phyloP scores from a whole-genome alignment of 2,797 vertebrate species.

The Phylloscopus collybita region DNA sequence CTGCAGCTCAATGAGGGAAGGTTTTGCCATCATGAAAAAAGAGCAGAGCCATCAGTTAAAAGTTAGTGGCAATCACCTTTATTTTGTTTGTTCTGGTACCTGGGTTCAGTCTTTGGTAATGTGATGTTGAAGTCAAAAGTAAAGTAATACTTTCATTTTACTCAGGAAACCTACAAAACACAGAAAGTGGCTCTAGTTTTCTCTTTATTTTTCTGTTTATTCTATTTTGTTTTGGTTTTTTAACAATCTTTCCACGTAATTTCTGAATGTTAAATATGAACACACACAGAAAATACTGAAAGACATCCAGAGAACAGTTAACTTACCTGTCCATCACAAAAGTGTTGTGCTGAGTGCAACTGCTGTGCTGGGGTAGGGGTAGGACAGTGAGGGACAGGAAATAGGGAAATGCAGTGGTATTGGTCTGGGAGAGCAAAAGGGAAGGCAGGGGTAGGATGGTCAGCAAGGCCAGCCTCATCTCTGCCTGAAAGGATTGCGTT shows the following conservation, averaged over 20 bases:
- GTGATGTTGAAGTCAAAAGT: neutral
- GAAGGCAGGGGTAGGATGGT: neutral
- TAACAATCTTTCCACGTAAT: neutral
- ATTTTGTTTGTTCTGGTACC: neutral
- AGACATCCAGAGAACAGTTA: neutral
- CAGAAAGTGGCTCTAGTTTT: neutral
- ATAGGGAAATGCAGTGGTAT: too few species aligned
- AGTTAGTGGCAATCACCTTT: neutral
- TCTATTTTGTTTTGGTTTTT: neutral
- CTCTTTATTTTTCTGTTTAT: neutral
- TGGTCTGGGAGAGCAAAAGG: neutral
- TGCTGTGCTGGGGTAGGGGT: neutral
- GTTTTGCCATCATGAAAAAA: neutral
- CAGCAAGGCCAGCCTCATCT: neutral
- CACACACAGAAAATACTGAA: neutral
- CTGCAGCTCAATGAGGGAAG: neutral
- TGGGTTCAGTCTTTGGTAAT: neutral
- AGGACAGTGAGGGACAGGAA: too few species aligned
- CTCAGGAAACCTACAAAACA: neutral
- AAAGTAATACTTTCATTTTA: neutral
- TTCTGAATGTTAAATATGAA: neutral
- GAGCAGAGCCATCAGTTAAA: neutral
- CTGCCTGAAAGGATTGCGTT: accelerated
- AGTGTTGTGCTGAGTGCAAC: neutral
- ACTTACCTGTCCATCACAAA: neutral